Percentiles rank a stretch among this genome's conserved stretches.
These are phyloP conservation scores for Amblyopsis hoosieri DNA, from an alignment of 2,797 vertebrate species.

Conservation along the genomic window DNA sequence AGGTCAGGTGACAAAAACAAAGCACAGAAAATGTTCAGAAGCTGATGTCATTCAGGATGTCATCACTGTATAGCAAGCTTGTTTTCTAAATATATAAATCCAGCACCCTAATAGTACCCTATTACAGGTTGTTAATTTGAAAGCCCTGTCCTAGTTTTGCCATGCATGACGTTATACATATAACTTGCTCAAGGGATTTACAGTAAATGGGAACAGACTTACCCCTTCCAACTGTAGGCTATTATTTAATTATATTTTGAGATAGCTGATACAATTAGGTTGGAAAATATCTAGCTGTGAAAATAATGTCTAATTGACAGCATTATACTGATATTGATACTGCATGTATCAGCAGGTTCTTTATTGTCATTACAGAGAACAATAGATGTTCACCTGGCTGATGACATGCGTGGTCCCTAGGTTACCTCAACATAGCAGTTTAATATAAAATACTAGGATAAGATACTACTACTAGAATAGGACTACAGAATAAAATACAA, in stretches of 20 bases:
- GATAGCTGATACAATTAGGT: conserved; percentile 11
- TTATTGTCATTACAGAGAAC: no score
- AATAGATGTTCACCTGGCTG: no score
- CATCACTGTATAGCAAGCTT: conserved; percentile 7
- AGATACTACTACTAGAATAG: no score
- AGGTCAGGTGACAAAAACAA: conserved; percentile 15
- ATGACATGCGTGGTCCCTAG: no score
- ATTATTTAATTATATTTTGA: conserved; percentile 45
- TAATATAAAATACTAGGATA: no score
- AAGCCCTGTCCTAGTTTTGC: conserved; percentile 9
- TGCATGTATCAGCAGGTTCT: no score
- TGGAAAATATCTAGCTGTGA: neutral
- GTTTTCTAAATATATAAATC: neutral
- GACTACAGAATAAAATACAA: no score
- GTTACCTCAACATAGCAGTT: no score
- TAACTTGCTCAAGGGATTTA: conserved; percentile 43
- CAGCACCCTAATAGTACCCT: neutral
- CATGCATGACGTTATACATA: conserved; percentile 38
- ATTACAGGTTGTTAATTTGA: neutral
- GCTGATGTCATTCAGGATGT: conserved; percentile 7
- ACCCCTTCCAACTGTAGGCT: conserved; percentile 2
- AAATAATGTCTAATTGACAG: neutral
- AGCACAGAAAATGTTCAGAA: conserved; percentile 9
- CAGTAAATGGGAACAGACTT: conserved; percentile 37
- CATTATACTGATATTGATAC: no score